phyloP scores from a whole-genome alignment of 2,113 vertebrate species.

The Sarotherodon lohbergeri region DNA sequence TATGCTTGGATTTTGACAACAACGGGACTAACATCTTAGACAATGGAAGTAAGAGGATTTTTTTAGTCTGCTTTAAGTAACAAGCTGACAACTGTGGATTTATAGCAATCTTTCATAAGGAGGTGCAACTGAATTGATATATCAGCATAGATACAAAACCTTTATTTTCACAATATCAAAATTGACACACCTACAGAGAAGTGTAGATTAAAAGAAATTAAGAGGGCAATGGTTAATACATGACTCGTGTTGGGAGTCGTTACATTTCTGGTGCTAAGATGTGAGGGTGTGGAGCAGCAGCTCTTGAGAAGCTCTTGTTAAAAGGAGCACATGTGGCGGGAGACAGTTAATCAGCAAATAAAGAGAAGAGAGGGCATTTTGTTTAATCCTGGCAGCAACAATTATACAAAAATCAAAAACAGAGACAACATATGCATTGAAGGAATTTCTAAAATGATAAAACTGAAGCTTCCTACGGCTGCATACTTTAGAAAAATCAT shows the following conservation, averaged over 20 bases:
- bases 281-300: constrained; percentile 21
- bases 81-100: neutral
- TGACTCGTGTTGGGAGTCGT: neutral
- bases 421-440: constrained; percentile 10
- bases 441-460: constrained; percentile 26
- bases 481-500: neutral
- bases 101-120: neutral
- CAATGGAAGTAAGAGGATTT: neutral
- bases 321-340: constrained; percentile 5
- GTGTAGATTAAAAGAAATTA: constrained; percentile 57
- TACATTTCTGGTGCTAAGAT: neutral
- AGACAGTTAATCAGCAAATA: constrained; percentile 1
- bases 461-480: constrained; percentile 25
- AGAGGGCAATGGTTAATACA: constrained; percentile 12
- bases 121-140: neutral
- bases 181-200: constrained; percentile 61
- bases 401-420: constrained; percentile 40
- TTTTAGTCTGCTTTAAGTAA: neutral
- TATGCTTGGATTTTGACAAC: neutral
- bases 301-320: constrained; percentile 11
- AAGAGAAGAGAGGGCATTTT: neutral
- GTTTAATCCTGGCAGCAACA: constrained; percentile 25
- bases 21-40: neutral
- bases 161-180: constrained; percentile 75
- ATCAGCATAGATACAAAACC: constrained; percentile 64